Conservation (phyloP, 2,888 invertebrate genomes). For the Liodrosophila aerea region DNA sequence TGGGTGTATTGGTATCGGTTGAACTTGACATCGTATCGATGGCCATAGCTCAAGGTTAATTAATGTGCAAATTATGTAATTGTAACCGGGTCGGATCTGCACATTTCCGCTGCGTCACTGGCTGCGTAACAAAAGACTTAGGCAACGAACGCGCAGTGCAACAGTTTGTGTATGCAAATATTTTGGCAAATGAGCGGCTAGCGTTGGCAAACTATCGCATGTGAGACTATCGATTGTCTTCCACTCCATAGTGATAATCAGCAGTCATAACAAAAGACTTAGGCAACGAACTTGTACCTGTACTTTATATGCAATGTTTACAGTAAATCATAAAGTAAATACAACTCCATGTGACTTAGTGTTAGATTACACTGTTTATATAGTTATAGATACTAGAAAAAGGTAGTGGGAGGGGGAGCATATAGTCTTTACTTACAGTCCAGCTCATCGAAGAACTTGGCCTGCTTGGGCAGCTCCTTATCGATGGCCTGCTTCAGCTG, state of each 20-base stretch:
- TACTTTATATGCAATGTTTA: no score
- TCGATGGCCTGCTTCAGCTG: slow-evolving; percentile 79
- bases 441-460: slow-evolving; percentile 88
- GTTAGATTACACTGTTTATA: no score
- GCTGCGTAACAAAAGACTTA: slow-evolving; percentile 44
- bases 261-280: slow-evolving; percentile 44
- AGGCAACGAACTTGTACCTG: slow-evolving; percentile 44
- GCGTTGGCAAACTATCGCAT: no score
- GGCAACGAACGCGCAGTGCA: slow-evolving; percentile 23
- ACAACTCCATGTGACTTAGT: no score
- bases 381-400: no score
- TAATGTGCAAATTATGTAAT: slow-evolving; percentile 61
- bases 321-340: no score
- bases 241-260: no score
- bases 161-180: no score
- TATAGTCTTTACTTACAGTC: slow-evolving; percentile 89
- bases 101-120: slow-evolving; percentile 17
- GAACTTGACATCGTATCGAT: slow-evolving; percentile 70
- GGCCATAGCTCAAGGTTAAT: slow-evolving; percentile 63
- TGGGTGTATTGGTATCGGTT: slow-evolving; percentile 12
- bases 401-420: no score
- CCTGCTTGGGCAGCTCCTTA: slow-evolving; percentile 81
- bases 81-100: slow-evolving; percentile 16
- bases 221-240: no score
- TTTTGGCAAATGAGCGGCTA: not conserved